Conservation (phyloP, 2,797 vertebrate species). For the Melanotaenia maccullochi region DNA sequence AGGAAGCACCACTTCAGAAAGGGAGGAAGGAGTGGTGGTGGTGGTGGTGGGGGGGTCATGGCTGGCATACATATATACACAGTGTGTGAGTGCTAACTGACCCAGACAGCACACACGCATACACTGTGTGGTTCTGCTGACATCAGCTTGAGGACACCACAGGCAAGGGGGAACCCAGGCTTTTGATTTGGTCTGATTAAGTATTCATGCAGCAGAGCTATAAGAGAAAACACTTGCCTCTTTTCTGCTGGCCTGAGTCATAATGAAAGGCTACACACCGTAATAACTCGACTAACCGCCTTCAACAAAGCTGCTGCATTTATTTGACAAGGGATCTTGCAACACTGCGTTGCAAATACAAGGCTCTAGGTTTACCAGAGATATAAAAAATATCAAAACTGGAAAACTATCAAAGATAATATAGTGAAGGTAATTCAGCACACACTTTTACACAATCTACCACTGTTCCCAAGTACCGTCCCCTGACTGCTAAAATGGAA, state of each 20-base stretch:
- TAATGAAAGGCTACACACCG: constrained; percentile 52
- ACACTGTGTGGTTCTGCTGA: constrained; percentile 64
- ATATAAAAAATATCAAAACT: constrained; percentile 65
- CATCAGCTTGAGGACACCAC: constrained; percentile 70
- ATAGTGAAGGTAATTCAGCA: constrained; percentile 69
- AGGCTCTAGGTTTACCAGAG: constrained; percentile 62
- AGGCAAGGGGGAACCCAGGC: constrained; percentile 59
- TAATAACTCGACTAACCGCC: constrained; percentile 47
- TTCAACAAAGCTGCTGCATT: constrained; percentile 52
- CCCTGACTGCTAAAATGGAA: constrained; percentile 76
- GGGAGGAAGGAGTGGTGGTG: constrained; percentile 67
- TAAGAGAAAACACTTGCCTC: constrained; percentile 60
- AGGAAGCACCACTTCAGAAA: constrained; percentile 91
- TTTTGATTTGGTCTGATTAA: constrained; percentile 72
- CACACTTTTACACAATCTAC: constrained; percentile 71
- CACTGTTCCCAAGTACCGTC: constrained; percentile 61
- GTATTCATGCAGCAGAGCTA: constrained; percentile 67
- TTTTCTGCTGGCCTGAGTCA: constrained; percentile 55
- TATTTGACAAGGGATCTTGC: constrained; percentile 70
- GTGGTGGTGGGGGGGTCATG: constrained; percentile 82
- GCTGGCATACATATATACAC: constrained; percentile 89
- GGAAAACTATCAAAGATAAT: constrained; percentile 75
- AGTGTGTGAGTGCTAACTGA: constrained; percentile 55
- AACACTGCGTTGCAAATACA: constrained; percentile 70
- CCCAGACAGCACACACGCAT: constrained; percentile 48